These are phyloP conservation scores for Zosterops pallidus DNA, from an alignment of 2,113 vertebrate species.

Conservation along the genomic window DNA sequence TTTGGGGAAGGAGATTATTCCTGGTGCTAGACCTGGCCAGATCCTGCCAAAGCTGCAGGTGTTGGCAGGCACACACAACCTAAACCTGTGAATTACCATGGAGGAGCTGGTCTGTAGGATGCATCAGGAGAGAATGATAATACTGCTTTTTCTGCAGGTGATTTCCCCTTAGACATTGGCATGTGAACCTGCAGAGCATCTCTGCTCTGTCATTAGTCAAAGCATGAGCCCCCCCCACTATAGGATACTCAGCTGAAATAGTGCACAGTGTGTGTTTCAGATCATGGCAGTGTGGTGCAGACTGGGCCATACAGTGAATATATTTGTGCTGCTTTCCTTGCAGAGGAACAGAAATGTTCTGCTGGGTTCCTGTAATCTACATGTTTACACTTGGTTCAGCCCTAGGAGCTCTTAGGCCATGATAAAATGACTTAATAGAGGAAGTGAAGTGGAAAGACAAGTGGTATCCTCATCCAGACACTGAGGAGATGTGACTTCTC, in stretches of 20 bases:
- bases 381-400: not conserved
- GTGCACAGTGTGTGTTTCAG: not conserved
- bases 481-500: not conserved
- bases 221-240: not conserved
- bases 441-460: not conserved
- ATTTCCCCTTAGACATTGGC: not conserved
- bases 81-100: not conserved
- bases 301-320: not conserved
- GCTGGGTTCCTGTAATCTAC: not conserved
- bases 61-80: not conserved
- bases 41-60: not conserved
- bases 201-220: not conserved
- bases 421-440: not conserved
- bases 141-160: not conserved
- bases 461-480: not conserved
- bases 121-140: rapidly evolving
- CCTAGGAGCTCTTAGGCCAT: not conserved
- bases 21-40: not conserved
- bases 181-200: not conserved
- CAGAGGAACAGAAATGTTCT: not conserved
- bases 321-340: not conserved
- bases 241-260: not conserved
- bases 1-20: not conserved
- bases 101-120: not conserved
- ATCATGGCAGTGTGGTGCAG: not conserved